phyloP scores from a whole-genome alignment of 2,888 invertebrate species.

The Lasioglossum figueresi region DNA sequence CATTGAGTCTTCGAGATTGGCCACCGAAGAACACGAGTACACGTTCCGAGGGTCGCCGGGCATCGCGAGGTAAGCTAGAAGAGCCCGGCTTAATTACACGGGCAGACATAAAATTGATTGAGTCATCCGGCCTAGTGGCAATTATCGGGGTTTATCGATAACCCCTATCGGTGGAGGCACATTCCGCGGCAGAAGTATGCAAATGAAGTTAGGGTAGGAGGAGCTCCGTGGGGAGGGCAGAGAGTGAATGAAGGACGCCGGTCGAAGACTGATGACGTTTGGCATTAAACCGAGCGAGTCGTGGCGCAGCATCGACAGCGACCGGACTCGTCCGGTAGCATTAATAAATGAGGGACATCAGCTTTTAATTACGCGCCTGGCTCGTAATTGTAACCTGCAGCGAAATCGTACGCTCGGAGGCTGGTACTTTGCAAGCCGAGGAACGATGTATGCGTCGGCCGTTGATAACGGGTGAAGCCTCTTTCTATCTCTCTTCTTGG shows the following conservation, averaged over 20 bases:
- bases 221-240: not conserved
- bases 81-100: slow-evolving; percentile 26
- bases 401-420: slow-evolving; percentile 61
- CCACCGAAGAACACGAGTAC: not conserved
- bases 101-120: slow-evolving; percentile 56
- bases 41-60: not conserved
- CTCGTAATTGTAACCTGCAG: slow-evolving; percentile 71
- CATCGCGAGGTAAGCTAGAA: not conserved
- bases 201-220: slow-evolving; percentile 28
- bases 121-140: slow-evolving; percentile 48
- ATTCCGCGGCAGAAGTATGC: slow-evolving; percentile 45
- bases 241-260: slow-evolving; percentile 24
- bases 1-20: not conserved
- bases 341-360: slow-evolving; percentile 70
- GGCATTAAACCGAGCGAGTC: slow-evolving; percentile 66
- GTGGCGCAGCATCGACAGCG: slow-evolving; percentile 48
- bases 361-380: slow-evolving; percentile 70
- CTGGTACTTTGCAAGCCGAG: slow-evolving; percentile 47
- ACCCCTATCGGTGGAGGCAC: slow-evolving; percentile 29
- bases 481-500: not conserved
- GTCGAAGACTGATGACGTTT: slow-evolving; percentile 67
- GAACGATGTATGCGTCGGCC: slow-evolving; percentile 50
- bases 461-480: slow-evolving; percentile 55
- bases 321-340: slow-evolving; percentile 60
- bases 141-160: slow-evolving; percentile 52